A percentile compares a stretch with the other conserved stretches of the same genome.
These are phyloP conservation scores for Agelas oroides DNA, from an alignment of 37 sponge, comb jelly and placozoan genomes.

Conservation along the genomic window DNA sequence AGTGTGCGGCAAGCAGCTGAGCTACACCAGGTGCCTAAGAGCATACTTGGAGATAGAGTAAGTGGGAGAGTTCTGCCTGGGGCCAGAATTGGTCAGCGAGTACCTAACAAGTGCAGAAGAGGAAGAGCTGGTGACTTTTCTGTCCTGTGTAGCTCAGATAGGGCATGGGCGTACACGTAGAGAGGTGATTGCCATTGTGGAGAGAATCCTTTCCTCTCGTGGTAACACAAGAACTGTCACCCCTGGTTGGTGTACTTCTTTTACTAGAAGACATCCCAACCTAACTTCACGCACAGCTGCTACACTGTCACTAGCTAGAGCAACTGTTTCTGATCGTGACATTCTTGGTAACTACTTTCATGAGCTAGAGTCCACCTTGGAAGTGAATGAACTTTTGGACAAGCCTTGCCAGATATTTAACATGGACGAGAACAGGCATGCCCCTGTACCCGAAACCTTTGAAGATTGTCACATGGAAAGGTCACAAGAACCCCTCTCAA, in stretches of 20 bases:
- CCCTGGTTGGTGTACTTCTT: conserved; percentile 4
- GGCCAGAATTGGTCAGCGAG: not conserved
- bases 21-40: not conserved
- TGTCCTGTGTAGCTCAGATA: not conserved
- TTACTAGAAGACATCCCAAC: not conserved
- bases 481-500: conserved; percentile 20
- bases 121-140: conserved; percentile 25
- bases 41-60: conserved; percentile 4
- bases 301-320: conserved; percentile 12
- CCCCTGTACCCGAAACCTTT: conserved; percentile 12
- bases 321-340: not conserved
- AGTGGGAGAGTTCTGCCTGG: conserved; percentile 36
- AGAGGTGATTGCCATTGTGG: conserved; percentile 20
- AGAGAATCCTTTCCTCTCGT: conserved; percentile 10
- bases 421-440: conserved; percentile 37
- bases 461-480: conserved; percentile 19
- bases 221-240: not conserved
- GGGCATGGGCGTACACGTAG: conserved; percentile 23
- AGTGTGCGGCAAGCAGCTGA: conserved; percentile 3
- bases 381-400: not conserved
- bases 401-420: conserved; percentile 13
- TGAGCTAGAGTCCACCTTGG: conserved; percentile 13
- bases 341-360: conserved; percentile 25
- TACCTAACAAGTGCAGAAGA: conserved; percentile 1
- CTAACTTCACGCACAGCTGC: conserved; percentile 19